Base-by-base conservation (phyloP, 2,797 vertebrate species). In the Scarus forsteni region DNA sequence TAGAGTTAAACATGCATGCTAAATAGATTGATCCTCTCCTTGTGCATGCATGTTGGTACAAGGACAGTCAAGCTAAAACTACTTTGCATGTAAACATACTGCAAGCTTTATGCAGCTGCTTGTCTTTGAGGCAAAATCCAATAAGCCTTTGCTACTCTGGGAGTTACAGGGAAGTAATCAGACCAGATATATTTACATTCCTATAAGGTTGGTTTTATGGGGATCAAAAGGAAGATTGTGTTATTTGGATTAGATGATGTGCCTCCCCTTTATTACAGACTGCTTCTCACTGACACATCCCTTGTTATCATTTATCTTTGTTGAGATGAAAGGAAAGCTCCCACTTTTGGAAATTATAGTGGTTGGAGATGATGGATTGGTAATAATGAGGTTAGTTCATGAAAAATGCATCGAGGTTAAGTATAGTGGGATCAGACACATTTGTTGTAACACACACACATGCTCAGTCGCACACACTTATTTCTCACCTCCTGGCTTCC, bases 341-440 rank as follows among this genome's bases (percentile, higher is more conserved):
- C 66, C 16, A 71, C 75, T 75, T 81, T 44, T 50, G 48, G 36
- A 67, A 72, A 73, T 48, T 51, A 13, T 0, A 1, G 10, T 42
- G 54, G 43, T 40, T 59, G 49, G 6, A 53, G 16, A 49, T 19
- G 70, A 85, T 82, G 50, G 38, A 85, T 69, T 66, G 51, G 65
- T 70, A 69, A 49, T 79, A 80, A 82, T 78, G 64, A 80, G 48
- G 51, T 52, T 48, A 49, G 59, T 73, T 70, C 59, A 74, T 81
- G 66, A 76, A 77, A 83, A 80, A 73, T 85, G n/a, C 44, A 80
- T 68, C 13, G 43, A 77, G 75, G 63, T 70, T 62, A 67, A 78
- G 48, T 60, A 68, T 36, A 62, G 63, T 73, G 52, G 71, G 60
- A 69, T 54, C 59, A 55, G 50, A 70, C 49, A 50, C 18, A 57